Evolutionary conservation across 1,140 invertebrate species (phyloP).

Genomic region (Drosophila santomea): DNA sequence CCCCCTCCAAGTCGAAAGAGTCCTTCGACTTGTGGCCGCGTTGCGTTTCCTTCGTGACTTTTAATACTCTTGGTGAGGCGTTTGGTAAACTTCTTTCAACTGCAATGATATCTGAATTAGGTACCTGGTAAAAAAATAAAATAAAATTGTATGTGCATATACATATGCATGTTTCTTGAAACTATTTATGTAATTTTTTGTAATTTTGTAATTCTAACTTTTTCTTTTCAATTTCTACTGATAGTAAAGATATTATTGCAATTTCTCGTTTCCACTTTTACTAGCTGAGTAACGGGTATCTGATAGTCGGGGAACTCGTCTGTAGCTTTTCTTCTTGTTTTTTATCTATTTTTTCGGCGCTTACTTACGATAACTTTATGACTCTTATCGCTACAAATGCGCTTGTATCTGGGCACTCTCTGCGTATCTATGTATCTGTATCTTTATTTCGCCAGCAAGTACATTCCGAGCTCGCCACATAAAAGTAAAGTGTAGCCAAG

Average conservation of each 20-base stretch:
- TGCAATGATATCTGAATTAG: too few species aligned
- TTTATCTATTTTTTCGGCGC: conserved; percentile 56
- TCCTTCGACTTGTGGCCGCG: conserved; percentile 60
- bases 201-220: too few species aligned
- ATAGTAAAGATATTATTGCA: too few species aligned
- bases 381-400: conserved; percentile 81
- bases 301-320: too few species aligned
- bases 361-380: conserved; percentile 84
- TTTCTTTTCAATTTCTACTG: too few species aligned
- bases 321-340: too few species aligned
- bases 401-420: conserved; percentile 74
- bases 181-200: too few species aligned
- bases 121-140: too few species aligned
- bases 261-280: too few species aligned
- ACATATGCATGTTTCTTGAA: too few species aligned
- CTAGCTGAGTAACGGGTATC: too few species aligned
- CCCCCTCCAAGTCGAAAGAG: conserved; percentile 26
- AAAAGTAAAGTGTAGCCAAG: conserved; percentile 83
- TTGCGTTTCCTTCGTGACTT: conserved; percentile 21
- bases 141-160: too few species aligned
- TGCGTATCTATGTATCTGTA: conserved; percentile 70
- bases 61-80: neutral
- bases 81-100: neutral
- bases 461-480: conserved; percentile 74
- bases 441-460: conserved; percentile 79